Base-by-base conservation (phyloP, 2,888 invertebrate genomes). In the Prenolepis imparis region DNA sequence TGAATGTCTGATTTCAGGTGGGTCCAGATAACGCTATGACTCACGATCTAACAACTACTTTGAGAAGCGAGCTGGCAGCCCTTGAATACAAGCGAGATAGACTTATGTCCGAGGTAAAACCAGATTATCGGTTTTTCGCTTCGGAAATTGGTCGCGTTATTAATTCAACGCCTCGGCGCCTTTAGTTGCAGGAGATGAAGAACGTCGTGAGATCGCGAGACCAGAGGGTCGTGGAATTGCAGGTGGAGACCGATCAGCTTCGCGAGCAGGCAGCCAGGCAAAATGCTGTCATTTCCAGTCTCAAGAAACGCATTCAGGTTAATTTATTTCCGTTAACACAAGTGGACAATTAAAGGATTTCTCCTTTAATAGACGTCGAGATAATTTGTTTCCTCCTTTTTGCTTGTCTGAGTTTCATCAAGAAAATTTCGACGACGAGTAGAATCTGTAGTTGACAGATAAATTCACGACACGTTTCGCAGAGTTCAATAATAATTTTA, bases 31-130 rank as follows among this genome's bases (percentile, higher is more conserved):
- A 93, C 84, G 92, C 92, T 93, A 94, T 94, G 91, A 92, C 93
- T 84, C 96, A 97, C 92, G 98, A 98, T 94, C 95, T 97, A 89
- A 96, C 97, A 41, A 98, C 98, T 55, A 96, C 97, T 12, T 95
- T 98, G 84, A 96, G 97, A 89, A 98, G 98, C 95, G 98, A 98
- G 94, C 95, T 98, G 89, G 98, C 98, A 24, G 98, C 97, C 3
- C 95, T 98, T 68, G 97, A 97, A 92, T 98, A 98, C 94, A 98
- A 98, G 95, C 96, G 97, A 85, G 98, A 98, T 93, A 97, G 98
- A 84, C 95, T 98, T 32, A 95, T 96, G 86, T 96, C 96, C 73
- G 98, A 98, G 96, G 97, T 98, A 94, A 96, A 96, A 88, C 39
- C 77, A 52, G 83, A 78, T 72, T 61, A 55, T 36, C 64, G 24